These are phyloP conservation scores for Acanthisitta chloris DNA, from an alignment of 2,113 vertebrate species.

Conservation along the genomic window DNA sequence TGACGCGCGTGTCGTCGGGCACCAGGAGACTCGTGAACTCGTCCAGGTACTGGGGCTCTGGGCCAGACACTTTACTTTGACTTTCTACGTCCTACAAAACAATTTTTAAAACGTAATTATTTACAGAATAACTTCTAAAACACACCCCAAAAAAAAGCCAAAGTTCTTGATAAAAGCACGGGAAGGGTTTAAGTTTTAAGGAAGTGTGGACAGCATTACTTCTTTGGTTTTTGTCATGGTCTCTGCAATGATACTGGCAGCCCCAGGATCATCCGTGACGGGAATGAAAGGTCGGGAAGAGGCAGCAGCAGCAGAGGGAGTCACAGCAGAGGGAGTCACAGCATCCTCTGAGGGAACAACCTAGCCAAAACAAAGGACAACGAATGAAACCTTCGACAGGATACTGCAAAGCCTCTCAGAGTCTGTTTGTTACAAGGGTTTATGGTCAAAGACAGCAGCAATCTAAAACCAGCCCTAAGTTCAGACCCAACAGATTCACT, in stretches of 20 bases:
- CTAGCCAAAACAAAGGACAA: conserved; percentile 64
- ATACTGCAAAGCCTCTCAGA: neutral
- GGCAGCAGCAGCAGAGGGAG: conserved; percentile 87
- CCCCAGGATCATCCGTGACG: conserved; percentile 96
- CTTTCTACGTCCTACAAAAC: conserved; percentile 87
- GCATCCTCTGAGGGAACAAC: conserved; percentile 88
- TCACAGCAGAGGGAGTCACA: conserved; percentile 90
- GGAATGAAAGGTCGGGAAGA: conserved; percentile 97
- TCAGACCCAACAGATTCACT: neutral
- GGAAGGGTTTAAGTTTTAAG: neutral
- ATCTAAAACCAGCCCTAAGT: neutral
- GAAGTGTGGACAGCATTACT: conserved; percentile 52
- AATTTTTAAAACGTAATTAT: neutral
- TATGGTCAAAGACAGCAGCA: neutral
- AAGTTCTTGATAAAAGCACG: neutral
- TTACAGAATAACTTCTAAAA: neutral
- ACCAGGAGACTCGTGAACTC: conserved; percentile 94
- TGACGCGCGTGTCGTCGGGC: conserved; percentile 90
- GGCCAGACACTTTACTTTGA: conserved; percentile 88
- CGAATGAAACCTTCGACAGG: neutral
- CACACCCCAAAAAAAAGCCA: neutral
- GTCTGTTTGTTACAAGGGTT: neutral
- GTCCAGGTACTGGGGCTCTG: conserved; percentile 92
- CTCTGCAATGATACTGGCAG: conserved; percentile 98
- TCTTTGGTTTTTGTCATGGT: conserved; percentile 99